Base-by-base conservation (phyloP, 2,113 vertebrate species). In the Entelurus aequoreus region DNA sequence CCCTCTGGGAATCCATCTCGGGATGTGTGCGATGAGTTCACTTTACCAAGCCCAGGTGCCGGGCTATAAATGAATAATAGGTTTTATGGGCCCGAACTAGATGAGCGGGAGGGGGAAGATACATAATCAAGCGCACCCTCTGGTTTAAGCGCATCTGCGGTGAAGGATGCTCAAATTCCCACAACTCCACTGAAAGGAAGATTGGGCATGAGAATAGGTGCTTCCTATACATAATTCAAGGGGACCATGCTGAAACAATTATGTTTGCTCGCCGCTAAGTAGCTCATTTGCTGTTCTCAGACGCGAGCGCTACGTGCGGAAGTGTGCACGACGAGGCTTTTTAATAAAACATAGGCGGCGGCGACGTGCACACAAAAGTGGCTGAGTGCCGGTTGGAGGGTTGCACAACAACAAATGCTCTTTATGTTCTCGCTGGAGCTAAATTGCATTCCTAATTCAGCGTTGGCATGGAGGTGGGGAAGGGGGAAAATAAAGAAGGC, bases 161-260 rank as follows among this genome's bases (percentile, higher is more conserved):
- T 82, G 78, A 78, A 83, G 76, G 83, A 85, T 81, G 86, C 76
- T 84, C 74, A 75, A 81, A 86, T 88, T 89, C 87, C 87, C 84
- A 86, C 87, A 82, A 79, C 80, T 78, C 62, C 72, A 50, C 76
- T 87, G 85, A 86, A 86, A 85, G 75, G 82, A 57, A 80, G 82
- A 75, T 65, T 64, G 76, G 75, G 68, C 80, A 82, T 81, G 80
- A 87, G 79, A 87, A 87, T 82, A 76, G 80, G 60, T 81, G 82
- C 74, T 72, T 80, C 81, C 79, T 82, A 87, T 88, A 87, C 83
- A 88, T 88, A 87, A 87, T 89, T 85, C 83, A 87, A 57, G 79
- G 72, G 75, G 60, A 78, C 72, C 74, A 79, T 75, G 84, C 83
- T 86, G 74, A 80, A 89, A 84, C 86, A 82, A 85, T 87, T 81